phyloP scores from a whole-genome alignment of 23 tunicate genomes.

The Halocynthia aurantium region DNA sequence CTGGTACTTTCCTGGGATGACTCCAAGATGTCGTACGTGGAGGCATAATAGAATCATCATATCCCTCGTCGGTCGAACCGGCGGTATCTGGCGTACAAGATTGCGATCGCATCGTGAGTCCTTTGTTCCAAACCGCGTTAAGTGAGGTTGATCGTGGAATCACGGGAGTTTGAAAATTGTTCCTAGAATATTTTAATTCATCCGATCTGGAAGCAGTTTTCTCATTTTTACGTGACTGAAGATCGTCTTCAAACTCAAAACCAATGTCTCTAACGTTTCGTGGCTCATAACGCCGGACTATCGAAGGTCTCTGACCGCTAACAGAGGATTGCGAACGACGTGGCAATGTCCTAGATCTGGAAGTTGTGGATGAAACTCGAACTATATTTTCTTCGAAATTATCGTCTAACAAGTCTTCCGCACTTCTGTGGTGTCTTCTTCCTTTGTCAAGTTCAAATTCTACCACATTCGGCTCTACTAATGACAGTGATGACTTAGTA shows the following conservation, averaged over 20 bases:
- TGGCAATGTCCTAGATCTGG: conserved; percentile 3
- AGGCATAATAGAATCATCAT: background rate
- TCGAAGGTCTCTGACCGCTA: background rate
- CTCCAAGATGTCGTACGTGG: conserved; percentile 6
- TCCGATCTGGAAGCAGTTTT: background rate
- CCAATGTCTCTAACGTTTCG: background rate
- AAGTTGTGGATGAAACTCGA: background rate
- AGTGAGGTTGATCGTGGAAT: background rate
- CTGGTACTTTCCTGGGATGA: background rate
- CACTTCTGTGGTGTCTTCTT: conserved; percentile 18
- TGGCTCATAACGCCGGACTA: background rate
- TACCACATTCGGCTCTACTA: background rate
- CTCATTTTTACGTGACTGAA: conserved; percentile 1
- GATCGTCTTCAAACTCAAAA: background rate
- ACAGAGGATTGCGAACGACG: conserved; percentile 12
- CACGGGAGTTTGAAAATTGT: background rate
- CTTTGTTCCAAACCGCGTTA: background rate
- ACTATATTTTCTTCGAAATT: background rate
- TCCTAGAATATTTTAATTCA: too few relatives aligned
- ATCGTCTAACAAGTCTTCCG: conserved; percentile 7
- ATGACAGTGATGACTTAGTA: background rate
- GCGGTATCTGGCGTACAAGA: background rate
- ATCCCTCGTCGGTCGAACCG: background rate
- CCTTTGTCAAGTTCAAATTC: background rate
- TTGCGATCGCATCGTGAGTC: background rate